Percentiles rank a stretch among this genome's conserved stretches.
These are phyloP conservation scores for Poicephalus gulielmi DNA, from an alignment of 2,113 vertebrate species.

Conservation along the genomic window DNA sequence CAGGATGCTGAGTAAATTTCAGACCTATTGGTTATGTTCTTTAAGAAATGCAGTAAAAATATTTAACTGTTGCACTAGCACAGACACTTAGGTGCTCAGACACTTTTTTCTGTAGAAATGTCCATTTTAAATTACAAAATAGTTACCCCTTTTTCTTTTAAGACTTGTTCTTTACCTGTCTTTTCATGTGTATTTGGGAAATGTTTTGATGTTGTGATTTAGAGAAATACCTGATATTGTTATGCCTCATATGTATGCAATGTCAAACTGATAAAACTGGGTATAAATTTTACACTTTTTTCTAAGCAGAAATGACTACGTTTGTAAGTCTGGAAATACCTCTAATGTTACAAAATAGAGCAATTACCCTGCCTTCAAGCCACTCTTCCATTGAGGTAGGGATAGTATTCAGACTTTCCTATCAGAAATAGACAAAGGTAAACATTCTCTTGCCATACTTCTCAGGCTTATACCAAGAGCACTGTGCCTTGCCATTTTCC, in stretches of 20 bases:
- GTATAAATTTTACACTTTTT: not conserved
- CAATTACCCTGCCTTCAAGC: not conserved
- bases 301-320: not conserved
- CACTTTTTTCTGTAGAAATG: not conserved
- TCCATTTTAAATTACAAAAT: not conserved
- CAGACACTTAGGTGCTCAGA: not conserved
- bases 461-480: not conserved
- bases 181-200: not conserved
- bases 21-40: not conserved
- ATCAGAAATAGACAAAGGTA: not conserved
- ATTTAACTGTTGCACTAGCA: not conserved
- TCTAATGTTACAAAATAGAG: not conserved
- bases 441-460: not conserved
- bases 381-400: not conserved
- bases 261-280: not conserved
- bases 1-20: not conserved
- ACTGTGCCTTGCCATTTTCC: not conserved
- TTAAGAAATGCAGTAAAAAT: not conserved
- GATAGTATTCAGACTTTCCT: not conserved
- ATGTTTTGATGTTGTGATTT: not conserved
- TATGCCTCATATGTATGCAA: accelerated
- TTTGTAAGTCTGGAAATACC: not conserved
- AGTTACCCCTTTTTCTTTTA: not conserved
- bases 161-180: not conserved
- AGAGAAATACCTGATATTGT: not conserved